Evolutionary conservation across 1,140 invertebrate species (phyloP).

Genomic region (Ostrea denselamellosa): DNA sequence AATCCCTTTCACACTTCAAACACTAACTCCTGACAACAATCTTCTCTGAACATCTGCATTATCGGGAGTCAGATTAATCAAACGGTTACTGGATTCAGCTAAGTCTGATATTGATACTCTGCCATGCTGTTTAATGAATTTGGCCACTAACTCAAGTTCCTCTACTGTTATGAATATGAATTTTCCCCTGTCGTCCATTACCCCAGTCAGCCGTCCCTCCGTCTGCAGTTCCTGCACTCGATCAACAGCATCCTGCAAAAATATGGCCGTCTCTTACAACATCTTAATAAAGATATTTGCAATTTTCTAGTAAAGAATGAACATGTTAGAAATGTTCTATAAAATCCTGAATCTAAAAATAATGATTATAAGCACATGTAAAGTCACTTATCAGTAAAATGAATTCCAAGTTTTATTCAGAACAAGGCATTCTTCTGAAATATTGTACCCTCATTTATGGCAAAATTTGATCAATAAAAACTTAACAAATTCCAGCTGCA

Average conservation of each 20-base stretch:
- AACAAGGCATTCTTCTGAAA: no score
- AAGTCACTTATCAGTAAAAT: no score
- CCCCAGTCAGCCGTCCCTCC: constrained; percentile 87
- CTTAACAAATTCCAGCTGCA: no score
- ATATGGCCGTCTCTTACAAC: not conserved
- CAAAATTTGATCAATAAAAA: no score
- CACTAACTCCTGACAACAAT: constrained; percentile 51
- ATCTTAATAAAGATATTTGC: no score
- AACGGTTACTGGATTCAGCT: constrained; percentile 94
- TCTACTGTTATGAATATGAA: constrained; percentile 97
- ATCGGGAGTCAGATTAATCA: constrained; percentile 88
- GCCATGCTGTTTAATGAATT: constrained; percentile 97
- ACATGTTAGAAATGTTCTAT: no score
- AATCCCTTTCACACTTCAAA: not conserved
- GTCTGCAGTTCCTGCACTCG: constrained; percentile 91
- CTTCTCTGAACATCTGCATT: constrained; percentile 63
- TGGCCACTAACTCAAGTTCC: constrained; percentile 94
- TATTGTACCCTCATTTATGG: no score
- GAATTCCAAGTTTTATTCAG: no score
- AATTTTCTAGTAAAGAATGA: no score
- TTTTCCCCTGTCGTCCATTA: constrained; percentile 99
- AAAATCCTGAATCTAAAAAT: no score
- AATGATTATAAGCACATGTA: no score
- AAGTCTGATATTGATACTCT: constrained; percentile 95
- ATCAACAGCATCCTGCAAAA: constrained; percentile 79